Evolutionary conservation across 2,113 vertebrate genomes (phyloP), one percentile per base, ranked within the genome.

Genomic region (Alosa alosa): DNA sequence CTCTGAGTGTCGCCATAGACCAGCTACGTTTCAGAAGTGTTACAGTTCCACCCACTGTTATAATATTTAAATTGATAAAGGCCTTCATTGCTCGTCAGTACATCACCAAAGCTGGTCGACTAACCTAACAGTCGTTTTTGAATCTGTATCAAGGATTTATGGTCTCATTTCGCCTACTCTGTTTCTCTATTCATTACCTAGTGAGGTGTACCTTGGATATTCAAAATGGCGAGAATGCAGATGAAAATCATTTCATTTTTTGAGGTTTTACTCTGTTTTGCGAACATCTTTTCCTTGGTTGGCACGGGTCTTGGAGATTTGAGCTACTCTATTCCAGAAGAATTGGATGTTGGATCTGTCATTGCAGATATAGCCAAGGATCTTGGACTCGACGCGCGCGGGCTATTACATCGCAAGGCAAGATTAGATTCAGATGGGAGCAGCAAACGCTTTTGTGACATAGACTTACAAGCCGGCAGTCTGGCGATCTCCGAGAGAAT

Each of bases 331-430:
- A 88, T 94, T 90, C 92, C 93, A 1, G 93, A 96, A 90, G 94
- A 92, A 86, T 92, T 91, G 57, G 92, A 92, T 4, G 87, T 90
- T 49, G 92, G 92, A 11, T 68, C 92, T 88, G 91, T 94, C 85
- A 92, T 96, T 44, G 95, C 92, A 25, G 92, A 93, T 84, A 82
- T 94, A 9, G 90, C 94, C 11, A 92, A 95, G 84, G 95, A 96
- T 91, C 86, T 97, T 83, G 95, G 95, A 82, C 91, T 96, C 1
- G 92, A 93, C 87, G 89, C 90, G 13, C 86, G 89, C 22, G 92
- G 94, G 22, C 90, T 97, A 50, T 93, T 92, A 2, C 89, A 91
- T 85, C 93, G 95, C 81, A 95, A 94, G 0, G 90, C 95, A 75
- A 93, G 95, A 82, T 88, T 96, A 84, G 91, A 94, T 85, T 92